A percentile compares a stretch with the other conserved stretches of the same genome.
Conservation (phyloP, 2,113 vertebrate genomes). For the Paradoxurus hermaphroditus region DNA sequence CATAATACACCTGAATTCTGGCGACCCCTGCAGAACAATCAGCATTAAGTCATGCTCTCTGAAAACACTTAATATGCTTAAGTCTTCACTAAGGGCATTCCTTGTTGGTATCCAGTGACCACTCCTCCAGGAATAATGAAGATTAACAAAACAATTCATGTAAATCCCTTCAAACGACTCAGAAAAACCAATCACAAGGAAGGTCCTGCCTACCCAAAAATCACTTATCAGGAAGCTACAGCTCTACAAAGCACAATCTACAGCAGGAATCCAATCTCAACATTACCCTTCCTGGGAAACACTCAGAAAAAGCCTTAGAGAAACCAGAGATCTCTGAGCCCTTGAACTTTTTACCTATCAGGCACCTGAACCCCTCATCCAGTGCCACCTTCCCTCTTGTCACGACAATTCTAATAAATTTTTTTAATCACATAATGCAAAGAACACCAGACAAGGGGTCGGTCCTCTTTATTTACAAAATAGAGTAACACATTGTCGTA, state of each 20-base stretch:
- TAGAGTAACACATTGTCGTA: neutral
- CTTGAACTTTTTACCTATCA: neutral
- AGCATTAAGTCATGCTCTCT: conserved; percentile 38
- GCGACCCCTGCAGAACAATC: conserved; percentile 34
- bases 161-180: conserved; percentile 61
- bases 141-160: conserved; percentile 62
- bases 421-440: neutral
- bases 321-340: neutral
- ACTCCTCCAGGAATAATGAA: conserved; percentile 62
- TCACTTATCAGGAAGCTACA: neutral
- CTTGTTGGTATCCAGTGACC: neutral
- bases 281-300: neutral
- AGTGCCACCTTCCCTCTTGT: neutral
- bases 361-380: neutral
- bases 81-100: conserved; percentile 31
- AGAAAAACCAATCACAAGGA: conserved; percentile 64
- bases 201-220: conserved; percentile 19
- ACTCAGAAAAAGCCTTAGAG: neutral
- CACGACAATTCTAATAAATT: neutral
- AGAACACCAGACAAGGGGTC: neutral
- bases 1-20: conserved; percentile 26
- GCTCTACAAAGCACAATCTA: neutral
- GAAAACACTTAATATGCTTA: conserved; percentile 31
- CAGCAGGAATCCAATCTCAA: neutral
- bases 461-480: neutral